These are phyloP conservation scores for Falco punctatus DNA, from an alignment of 2,113 vertebrate genomes.

Conservation along the genomic window DNA sequence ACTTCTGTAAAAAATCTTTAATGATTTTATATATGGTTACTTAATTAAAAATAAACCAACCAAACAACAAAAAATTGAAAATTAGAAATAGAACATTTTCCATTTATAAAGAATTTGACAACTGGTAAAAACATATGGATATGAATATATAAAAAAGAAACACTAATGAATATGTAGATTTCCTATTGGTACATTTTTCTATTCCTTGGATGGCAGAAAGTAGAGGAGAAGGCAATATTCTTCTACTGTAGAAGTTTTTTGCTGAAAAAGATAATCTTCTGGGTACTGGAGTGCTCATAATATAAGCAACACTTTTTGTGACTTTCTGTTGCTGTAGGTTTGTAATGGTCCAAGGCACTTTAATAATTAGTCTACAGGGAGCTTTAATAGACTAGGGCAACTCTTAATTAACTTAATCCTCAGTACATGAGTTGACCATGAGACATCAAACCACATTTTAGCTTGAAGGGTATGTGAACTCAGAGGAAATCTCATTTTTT, in stretches of 20 bases:
- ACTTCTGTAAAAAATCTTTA: neutral
- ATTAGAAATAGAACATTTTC: neutral
- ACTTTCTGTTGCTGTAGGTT: conserved; percentile 73
- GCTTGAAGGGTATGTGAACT: conserved; percentile 72
- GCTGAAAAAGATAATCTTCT: conserved; percentile 63
- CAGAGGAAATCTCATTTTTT: conserved; percentile 73
- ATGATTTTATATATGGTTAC: neutral
- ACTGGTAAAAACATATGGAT: neutral
- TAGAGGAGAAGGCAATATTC: conserved; percentile 43
- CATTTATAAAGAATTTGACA: neutral
- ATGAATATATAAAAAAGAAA: neutral
- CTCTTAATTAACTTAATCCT: conserved; percentile 81
- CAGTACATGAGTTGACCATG: conserved; percentile 78
- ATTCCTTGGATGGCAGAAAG: conserved; percentile 36
- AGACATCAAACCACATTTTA: conserved; percentile 77
- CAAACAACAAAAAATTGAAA: neutral
- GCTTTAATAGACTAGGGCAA: conserved; percentile 76
- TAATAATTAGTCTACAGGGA: conserved; percentile 82
- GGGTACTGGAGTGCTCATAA: conserved; percentile 61
- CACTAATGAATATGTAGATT: neutral
- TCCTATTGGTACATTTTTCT: neutral
- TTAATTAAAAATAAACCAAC: no score
- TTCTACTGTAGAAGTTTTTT: conserved; percentile 59
- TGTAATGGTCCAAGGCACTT: conserved; percentile 76
- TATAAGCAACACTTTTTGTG: conserved; percentile 68